These are phyloP conservation scores for Epirrhoe alternata DNA, from an alignment of 2,888 invertebrate species.

Conservation along the genomic window DNA sequence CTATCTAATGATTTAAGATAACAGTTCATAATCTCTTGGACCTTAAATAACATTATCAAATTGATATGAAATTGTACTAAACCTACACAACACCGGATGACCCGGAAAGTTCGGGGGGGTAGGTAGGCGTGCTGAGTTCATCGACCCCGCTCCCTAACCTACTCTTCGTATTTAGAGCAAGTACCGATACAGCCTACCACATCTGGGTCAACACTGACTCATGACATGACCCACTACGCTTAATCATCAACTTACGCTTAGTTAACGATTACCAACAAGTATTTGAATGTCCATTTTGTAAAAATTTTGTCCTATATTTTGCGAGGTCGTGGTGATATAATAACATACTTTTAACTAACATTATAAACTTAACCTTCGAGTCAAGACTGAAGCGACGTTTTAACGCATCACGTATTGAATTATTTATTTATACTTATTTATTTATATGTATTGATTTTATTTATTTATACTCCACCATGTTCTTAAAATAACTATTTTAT, in stretches of 20 bases:
- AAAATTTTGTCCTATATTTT: slow-evolving; percentile 45
- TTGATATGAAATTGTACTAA: slow-evolving; percentile 18
- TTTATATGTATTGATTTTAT: neutral
- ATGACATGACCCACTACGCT: slow-evolving; percentile 67
- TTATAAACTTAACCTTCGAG: slow-evolving; percentile 43
- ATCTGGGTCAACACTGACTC: slow-evolving; percentile 80
- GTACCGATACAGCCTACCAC: slow-evolving; percentile 74
- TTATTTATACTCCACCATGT: no score
- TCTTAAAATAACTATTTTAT: no score
- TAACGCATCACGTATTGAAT: slow-evolving; percentile 36
- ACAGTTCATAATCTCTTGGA: neutral
- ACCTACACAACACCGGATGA: slow-evolving; percentile 49
- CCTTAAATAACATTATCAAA: neutral
- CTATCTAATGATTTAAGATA: no score
- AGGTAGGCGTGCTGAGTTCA: slow-evolving; percentile 67
- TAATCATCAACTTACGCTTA: slow-evolving; percentile 68
- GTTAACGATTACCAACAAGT: slow-evolving; percentile 52
- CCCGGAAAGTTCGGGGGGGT: slow-evolving; percentile 66
- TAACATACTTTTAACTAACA: slow-evolving; percentile 44
- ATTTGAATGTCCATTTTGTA: slow-evolving; percentile 46
- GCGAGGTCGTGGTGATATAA: slow-evolving; percentile 46
- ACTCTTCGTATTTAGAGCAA: slow-evolving; percentile 80
- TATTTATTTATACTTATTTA: neutral
- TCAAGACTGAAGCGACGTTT: slow-evolving; percentile 38
- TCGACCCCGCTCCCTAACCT: slow-evolving; percentile 81